Evolutionary conservation across 2,797 vertebrate genomes (phyloP), one percentile per base, ranked within the genome.

Genomic region (Acanthurus leucopareius): DNA sequence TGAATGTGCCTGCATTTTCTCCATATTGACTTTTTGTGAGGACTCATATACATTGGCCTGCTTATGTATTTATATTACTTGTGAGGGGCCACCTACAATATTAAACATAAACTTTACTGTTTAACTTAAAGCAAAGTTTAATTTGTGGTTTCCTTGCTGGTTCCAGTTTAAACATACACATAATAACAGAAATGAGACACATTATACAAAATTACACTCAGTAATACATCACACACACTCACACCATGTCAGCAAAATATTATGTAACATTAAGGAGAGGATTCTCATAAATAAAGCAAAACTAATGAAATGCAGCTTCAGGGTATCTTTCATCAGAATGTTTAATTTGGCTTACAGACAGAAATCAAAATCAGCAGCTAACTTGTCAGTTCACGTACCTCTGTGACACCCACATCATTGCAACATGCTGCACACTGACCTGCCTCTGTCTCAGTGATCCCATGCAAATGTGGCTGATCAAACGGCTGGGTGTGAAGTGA

Each of bases 401-500:
- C 35, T 28, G 35, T 62, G 38, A 57, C 45, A 49, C 60, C 57
- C 51, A 53, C 48, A 38, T 53, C 60, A 61, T 49, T 75, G 42
- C 68, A 61, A 77, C 79, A 73, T 22, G 22, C 63, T 13, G 56
- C 78, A 57, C 25, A 57, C 64, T 49, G 74, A 60, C 64, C 65
- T 3, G 49, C 64, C 51, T 65, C 70, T 44, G 76, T 51, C 44
- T 66, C 58, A 52, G 25, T 8, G 79, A 73, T 72, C 72, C 42
- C 45, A 59, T 79, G 66, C 74, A 85, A 90, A 77, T 84, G 79
- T 66, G 69, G 52, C 71, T 17, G 76, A 84, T 96, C 93, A 95
- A 95, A 93, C 84, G 85, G 62, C 86, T 63, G 92, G 94, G 93
- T 93, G 92, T 93, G 94, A 96, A 93, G 91, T 93, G 95, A 94